These are phyloP conservation scores for Xanthorhoe designata DNA, from an alignment of 2,888 invertebrate species.

Conservation along the genomic window DNA sequence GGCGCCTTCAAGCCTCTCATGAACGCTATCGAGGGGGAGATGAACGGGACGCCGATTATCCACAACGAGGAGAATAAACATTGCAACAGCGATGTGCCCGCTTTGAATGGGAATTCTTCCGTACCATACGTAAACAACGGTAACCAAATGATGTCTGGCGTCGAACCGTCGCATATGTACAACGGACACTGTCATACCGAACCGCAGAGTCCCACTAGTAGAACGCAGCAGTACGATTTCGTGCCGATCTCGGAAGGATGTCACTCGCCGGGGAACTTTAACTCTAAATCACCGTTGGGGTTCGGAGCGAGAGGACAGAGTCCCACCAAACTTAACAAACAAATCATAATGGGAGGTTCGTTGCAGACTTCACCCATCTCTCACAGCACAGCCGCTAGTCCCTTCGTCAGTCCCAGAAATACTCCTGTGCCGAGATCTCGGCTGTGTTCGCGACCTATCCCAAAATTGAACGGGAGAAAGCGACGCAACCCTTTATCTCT, in stretches of 20 bases:
- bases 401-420: conserved; percentile 93
- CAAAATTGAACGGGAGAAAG: conserved; percentile 73
- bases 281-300: conserved; percentile 75
- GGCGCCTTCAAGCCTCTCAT: conserved; percentile 70
- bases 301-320: conserved; percentile 72
- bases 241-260: conserved; percentile 94
- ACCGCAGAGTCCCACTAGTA: conserved; percentile 91
- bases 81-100: conserved; percentile 56
- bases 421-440: conserved; percentile 90
- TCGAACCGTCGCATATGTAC: conserved; percentile 62
- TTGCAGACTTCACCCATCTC: conserved; percentile 79
- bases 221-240: conserved; percentile 93
- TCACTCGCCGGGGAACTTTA: conserved; percentile 85
- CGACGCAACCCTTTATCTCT: conserved; percentile 69
- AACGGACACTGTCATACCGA: conserved; percentile 80
- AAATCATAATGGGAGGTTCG: conserved; percentile 72
- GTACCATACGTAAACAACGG: conserved; percentile 54
- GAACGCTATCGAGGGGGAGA: conserved; percentile 50
- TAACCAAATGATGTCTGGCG: conserved; percentile 54
- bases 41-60: conserved; percentile 58
- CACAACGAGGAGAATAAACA: conserved; percentile 59
- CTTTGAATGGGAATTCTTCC: conserved; percentile 62
- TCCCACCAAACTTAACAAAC: conserved; percentile 70
- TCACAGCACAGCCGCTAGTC: conserved; percentile 90
- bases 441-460: conserved; percentile 83